These are phyloP conservation scores for Macrophya annulata DNA, from an alignment of 2,888 invertebrate species.

Conservation along the genomic window DNA sequence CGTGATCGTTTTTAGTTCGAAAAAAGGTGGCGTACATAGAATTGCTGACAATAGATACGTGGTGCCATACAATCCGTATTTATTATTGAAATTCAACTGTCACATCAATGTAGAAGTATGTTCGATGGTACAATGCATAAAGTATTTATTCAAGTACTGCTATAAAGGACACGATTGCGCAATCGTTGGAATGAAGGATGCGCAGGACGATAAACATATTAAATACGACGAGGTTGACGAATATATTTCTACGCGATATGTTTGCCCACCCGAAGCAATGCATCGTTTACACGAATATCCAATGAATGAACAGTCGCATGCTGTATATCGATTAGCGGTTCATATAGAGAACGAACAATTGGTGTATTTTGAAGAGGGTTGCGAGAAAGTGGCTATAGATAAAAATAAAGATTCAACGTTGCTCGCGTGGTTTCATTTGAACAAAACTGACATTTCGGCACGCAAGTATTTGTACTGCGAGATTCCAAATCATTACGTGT, in stretches of 20 bases:
- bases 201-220: background rate
- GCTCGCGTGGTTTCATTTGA: no score
- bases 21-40: conserved; percentile 5
- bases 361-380: no score
- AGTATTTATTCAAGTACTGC: conserved; percentile 64
- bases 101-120: conserved; percentile 66
- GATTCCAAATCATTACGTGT: no score
- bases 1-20: background rate
- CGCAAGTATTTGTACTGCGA: no score
- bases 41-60: conserved; percentile 67
- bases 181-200: conserved; percentile 53
- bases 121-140: conserved; percentile 62
- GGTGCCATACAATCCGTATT: conserved; percentile 66
- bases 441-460: no score
- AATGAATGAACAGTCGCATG: conserved; percentile 62
- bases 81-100: conserved; percentile 59
- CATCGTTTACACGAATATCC: conserved; percentile 71
- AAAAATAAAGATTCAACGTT: no score
- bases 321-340: background rate
- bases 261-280: conserved; percentile 71
- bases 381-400: no score
- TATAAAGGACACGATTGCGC: conserved; percentile 61
- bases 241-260: conserved; percentile 72
- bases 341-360: no score
- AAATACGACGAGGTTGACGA: conserved; percentile 69